A percentile compares a stretch with the other conserved stretches of the same genome.
Evolutionary conservation across 2,888 invertebrate species (phyloP).

Genomic region (Philopedon plagiatum): DNA sequence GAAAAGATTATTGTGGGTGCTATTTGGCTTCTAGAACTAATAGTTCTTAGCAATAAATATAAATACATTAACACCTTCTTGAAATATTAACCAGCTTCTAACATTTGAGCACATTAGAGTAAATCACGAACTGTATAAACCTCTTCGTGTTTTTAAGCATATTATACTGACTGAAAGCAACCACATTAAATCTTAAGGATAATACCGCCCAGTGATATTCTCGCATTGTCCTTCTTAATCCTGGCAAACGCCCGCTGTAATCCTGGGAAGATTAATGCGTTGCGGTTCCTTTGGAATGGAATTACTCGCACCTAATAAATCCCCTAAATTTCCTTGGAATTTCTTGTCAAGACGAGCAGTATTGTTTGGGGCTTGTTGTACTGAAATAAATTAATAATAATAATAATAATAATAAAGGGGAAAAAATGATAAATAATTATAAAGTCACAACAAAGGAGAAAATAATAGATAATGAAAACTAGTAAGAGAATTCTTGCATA

Average conservation of each 20-base stretch:
- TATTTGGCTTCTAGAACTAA: too few relatives aligned
- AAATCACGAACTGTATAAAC: too few relatives aligned
- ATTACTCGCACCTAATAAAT: conserved; percentile 29
- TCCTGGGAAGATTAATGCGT: conserved; percentile 39
- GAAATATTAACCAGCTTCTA: too few relatives aligned
- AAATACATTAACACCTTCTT: too few relatives aligned
- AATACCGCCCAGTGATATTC: conserved; percentile 19
- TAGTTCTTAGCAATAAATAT: too few relatives aligned
- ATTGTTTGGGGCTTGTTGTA: conserved; percentile 1
- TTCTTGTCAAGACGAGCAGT: background rate
- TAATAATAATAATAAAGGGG: background rate
- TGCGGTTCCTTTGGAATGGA: conserved; percentile 41
- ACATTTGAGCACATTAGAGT: too few relatives aligned
- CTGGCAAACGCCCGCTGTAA: conserved; percentile 38
- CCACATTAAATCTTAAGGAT: conserved; percentile 37
- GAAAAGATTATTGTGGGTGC: too few relatives aligned
- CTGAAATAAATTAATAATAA: background rate
- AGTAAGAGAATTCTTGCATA: too few relatives aligned
- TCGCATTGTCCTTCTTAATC: conserved; percentile 39
- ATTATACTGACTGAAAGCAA: background rate
- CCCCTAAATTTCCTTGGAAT: conserved; percentile 17
- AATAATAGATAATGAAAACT: too few relatives aligned
- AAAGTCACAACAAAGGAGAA: too few relatives aligned
- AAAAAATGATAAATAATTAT: too few relatives aligned
- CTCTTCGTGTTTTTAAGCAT: background rate